A percentile compares a stretch with the other conserved stretches of the same genome.
Conservation (phyloP, 2,888 invertebrate genomes). For the Limenitis camilla region DNA sequence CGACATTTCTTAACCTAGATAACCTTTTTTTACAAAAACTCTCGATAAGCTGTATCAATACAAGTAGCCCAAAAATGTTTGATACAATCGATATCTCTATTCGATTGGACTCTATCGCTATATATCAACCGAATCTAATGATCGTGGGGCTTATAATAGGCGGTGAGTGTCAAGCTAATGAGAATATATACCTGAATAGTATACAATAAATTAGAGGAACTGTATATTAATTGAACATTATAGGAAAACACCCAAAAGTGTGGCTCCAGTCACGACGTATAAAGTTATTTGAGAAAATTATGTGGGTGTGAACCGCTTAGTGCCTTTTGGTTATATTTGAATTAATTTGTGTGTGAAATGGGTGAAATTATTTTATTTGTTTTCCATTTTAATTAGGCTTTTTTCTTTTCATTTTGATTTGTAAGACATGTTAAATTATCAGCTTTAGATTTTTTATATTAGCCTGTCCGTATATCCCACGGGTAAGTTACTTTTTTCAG, state of each 20-base stretch:
- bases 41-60: slow-evolving; percentile 3
- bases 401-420: too few relatives aligned
- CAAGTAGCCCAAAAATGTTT: slow-evolving; percentile 16
- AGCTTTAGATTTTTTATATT: too few relatives aligned
- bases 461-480: too few relatives aligned
- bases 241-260: slow-evolving; percentile 49
- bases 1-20: background rate
- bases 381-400: background rate
- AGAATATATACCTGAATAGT: slow-evolving; percentile 63
- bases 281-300: slow-evolving; percentile 14
- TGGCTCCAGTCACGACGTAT: slow-evolving; percentile 11
- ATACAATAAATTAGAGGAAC: slow-evolving; percentile 65
- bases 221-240: slow-evolving; percentile 72
- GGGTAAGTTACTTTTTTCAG: too few relatives aligned
- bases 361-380: background rate
- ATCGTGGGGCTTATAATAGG: slow-evolving; percentile 61
- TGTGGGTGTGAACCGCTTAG: slow-evolving; percentile 15
- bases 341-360: background rate
- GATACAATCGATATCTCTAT: slow-evolving; percentile 54
- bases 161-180: slow-evolving; percentile 68
- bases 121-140: slow-evolving; percentile 65
- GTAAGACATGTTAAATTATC: too few relatives aligned
- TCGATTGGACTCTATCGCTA: slow-evolving; percentile 49
- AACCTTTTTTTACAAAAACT: slow-evolving; percentile 2
- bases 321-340: background rate